These are phyloP conservation scores for Antitype chi DNA, from an alignment of 2,888 invertebrate species.

Conservation along the genomic window DNA sequence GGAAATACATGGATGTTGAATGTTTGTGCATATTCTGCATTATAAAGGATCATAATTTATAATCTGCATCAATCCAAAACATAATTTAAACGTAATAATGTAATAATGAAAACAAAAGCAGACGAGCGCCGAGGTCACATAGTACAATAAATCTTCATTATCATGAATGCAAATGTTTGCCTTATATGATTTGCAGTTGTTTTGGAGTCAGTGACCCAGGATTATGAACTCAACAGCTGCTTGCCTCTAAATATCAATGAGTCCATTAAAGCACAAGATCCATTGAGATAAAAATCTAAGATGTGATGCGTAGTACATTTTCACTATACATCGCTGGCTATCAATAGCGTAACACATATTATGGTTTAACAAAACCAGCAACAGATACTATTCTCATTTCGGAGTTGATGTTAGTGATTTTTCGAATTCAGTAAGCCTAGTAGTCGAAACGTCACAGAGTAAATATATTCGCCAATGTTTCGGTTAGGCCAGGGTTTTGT, in stretches of 20 bases:
- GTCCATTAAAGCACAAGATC: slow-evolving; percentile 7
- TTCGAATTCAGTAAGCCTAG: slow-evolving; percentile 5
- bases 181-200: not conserved
- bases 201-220: slow-evolving; percentile 45
- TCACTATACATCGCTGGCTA: slow-evolving; percentile 20
- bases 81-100: not conserved
- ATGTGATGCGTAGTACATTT: slow-evolving; percentile 9
- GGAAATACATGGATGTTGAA: not conserved
- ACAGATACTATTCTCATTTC: not conserved
- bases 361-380: not conserved
- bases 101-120: slow-evolving; percentile 8
- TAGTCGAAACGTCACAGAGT: slow-evolving; percentile 45
- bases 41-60: not conserved
- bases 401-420: slow-evolving; percentile 11
- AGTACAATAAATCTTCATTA: slow-evolving; percentile 13
- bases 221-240: slow-evolving; percentile 10
- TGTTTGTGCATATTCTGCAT: not conserved
- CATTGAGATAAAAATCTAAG: not conserved
- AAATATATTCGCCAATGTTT: slow-evolving; percentile 38
- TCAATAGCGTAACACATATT: not conserved
- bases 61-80: slow-evolving; percentile 1
- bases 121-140: not conserved
- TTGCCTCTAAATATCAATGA: slow-evolving; percentile 56
- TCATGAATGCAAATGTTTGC: not conserved
- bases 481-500: slow-evolving; percentile 30